These are phyloP conservation scores for Microplitis demolitor DNA, from an alignment of 1,140 invertebrate species.

Conservation along the genomic window DNA sequence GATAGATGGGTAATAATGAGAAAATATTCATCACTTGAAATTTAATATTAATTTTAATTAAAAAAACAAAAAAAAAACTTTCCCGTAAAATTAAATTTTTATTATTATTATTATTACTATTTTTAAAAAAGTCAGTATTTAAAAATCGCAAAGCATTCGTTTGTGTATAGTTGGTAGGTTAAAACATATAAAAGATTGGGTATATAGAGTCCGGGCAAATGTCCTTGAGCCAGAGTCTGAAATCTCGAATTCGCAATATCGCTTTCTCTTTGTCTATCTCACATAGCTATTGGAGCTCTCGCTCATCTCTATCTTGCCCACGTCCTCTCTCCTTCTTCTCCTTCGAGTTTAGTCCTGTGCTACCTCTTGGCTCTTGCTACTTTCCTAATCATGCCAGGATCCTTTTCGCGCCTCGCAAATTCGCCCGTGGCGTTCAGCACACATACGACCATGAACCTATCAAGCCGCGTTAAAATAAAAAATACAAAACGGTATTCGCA, in stretches of 20 bases:
- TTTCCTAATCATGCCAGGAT: slow-evolving; percentile 55
- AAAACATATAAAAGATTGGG: not conserved
- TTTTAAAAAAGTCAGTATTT: not conserved
- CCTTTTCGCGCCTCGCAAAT: slow-evolving; percentile 48
- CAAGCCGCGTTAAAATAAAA: not conserved
- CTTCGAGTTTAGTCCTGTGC: slow-evolving; percentile 54
- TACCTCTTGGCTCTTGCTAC: slow-evolving; percentile 45
- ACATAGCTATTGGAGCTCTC: not conserved
- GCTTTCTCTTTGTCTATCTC: slow-evolving; percentile 30
- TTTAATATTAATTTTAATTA: slow-evolving; percentile 59
- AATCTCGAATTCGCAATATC: slow-evolving; percentile 35
- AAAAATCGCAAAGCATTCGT: slow-evolving; percentile 1
- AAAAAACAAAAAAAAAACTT: slow-evolving; percentile 49
- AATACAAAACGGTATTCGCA: slow-evolving; percentile 20
- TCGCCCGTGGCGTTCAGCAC: slow-evolving; percentile 37
- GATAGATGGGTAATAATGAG: slow-evolving; percentile 50
- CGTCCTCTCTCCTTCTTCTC: slow-evolving; percentile 16
- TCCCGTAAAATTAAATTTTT: slow-evolving; percentile 19
- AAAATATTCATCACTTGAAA: slow-evolving; percentile 58
- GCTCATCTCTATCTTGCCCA: slow-evolving; percentile 11
- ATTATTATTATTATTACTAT: not conserved
- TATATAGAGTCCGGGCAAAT: not conserved
- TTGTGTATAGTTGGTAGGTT: not conserved
- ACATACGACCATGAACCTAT: slow-evolving; percentile 19
- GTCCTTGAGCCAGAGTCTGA: slow-evolving; percentile 30